These are phyloP conservation scores for Dasypogon diadema DNA, from an alignment of 2,888 invertebrate species.

Conservation along the genomic window DNA sequence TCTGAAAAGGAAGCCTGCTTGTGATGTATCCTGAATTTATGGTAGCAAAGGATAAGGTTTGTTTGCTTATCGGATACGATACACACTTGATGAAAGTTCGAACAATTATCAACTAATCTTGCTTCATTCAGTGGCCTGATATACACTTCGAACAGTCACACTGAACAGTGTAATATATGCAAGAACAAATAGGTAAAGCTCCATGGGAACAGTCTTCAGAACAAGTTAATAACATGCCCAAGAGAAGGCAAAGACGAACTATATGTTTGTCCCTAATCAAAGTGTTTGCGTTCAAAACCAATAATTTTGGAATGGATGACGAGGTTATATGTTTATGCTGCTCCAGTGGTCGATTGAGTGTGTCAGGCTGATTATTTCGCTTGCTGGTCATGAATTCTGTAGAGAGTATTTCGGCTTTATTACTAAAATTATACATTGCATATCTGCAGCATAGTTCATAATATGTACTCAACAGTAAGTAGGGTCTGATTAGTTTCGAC, in stretches of 20 bases:
- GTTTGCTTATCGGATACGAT: not conserved
- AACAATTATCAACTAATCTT: slow-evolving; percentile 41
- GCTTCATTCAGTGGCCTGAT: not conserved
- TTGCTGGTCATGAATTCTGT: not conserved
- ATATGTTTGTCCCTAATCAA: slow-evolving; percentile 22
- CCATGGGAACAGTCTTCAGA: not conserved
- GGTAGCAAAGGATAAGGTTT: slow-evolving; percentile 7
- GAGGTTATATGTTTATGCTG: not conserved
- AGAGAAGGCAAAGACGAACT: not conserved
- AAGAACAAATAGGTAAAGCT: not conserved
- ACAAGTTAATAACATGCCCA: not conserved
- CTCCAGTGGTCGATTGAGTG: not conserved
- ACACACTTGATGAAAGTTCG: slow-evolving; percentile 26
- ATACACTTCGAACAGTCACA: too few relatives aligned
- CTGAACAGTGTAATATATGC: too few relatives aligned
- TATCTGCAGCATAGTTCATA: too few relatives aligned
- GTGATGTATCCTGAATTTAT: slow-evolving; percentile 2
- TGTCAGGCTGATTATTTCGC: not conserved
- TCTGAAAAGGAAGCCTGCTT: not conserved
- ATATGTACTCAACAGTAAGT: too few relatives aligned
- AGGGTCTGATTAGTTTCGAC: too few relatives aligned
- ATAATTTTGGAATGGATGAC: slow-evolving; percentile 30
- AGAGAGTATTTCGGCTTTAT: not conserved
- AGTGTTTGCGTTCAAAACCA: slow-evolving; percentile 26
- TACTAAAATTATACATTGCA: not conserved